Conservation (phyloP, 2,888 invertebrate genomes). For the Trichogramma evanescens region DNA sequence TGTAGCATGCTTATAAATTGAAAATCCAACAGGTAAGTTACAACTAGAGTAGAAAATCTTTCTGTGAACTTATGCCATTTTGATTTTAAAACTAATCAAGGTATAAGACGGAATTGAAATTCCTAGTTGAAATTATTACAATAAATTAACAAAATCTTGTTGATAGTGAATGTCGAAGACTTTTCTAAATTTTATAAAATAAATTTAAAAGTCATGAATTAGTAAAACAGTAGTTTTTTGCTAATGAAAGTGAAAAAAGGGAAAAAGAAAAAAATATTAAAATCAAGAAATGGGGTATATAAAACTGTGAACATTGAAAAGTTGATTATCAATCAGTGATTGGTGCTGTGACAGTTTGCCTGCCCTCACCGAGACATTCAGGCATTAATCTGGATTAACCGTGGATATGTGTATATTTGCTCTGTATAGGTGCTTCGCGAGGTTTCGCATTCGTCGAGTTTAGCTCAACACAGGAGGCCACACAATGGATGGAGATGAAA, state of each 20-base stretch:
- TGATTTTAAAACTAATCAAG: too few relatives aligned
- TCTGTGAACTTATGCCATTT: too few relatives aligned
- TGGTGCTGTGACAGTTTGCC: conserved; percentile 48
- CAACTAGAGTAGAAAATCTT: too few relatives aligned
- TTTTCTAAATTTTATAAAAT: neutral
- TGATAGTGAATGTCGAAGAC: too few relatives aligned
- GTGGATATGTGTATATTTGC: conserved; percentile 55
- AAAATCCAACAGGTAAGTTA: too few relatives aligned
- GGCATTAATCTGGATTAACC: conserved; percentile 48
- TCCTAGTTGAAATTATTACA: too few relatives aligned
- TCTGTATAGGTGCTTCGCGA: conserved; percentile 81
- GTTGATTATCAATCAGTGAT: conserved; percentile 45
- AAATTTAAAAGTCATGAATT: conserved; percentile 2
- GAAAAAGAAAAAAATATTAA: neutral
- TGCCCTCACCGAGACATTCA: conserved; percentile 46
- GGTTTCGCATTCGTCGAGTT: conserved; percentile 86
- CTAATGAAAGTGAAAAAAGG: neutral
- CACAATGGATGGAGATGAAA: conserved; percentile 86
- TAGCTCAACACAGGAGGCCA: conserved; percentile 78
- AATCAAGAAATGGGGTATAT: conserved; percentile 8
- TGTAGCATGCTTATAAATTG: too few relatives aligned
- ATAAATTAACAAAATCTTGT: too few relatives aligned
- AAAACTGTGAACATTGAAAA: conserved; percentile 36
- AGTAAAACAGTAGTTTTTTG: conserved; percentile 7
- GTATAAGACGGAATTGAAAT: too few relatives aligned